Evolutionary conservation across 2,113 vertebrate species (phyloP).

Genomic region (Neoarius graeffei): DNA sequence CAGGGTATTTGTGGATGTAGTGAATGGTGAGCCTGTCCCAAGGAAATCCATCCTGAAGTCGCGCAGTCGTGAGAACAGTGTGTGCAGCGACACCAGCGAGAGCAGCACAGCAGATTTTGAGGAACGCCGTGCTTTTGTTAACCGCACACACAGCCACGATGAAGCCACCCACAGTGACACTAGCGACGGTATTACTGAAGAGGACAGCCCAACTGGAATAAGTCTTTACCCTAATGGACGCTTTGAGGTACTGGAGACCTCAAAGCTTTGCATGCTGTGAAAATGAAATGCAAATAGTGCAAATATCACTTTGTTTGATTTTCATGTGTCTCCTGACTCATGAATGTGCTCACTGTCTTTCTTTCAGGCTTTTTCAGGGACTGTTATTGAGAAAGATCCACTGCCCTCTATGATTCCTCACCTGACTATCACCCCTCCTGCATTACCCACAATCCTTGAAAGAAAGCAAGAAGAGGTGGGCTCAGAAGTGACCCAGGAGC

Average conservation of each 20-base stretch:
- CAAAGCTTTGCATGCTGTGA: not conserved
- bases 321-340: not conserved
- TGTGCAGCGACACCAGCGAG: slow-evolving; percentile 90
- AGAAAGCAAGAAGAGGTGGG: slow-evolving; percentile 84
- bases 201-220: slow-evolving; percentile 69
- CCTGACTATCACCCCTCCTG: slow-evolving; percentile 79
- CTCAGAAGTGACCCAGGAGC: slow-evolving; percentile 73
- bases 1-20: slow-evolving; percentile 94
- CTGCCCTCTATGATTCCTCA: slow-evolving; percentile 75
- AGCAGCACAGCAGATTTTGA: slow-evolving; percentile 83
- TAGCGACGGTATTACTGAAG: slow-evolving; percentile 79
- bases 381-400: slow-evolving; percentile 92
- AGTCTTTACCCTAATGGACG: slow-evolving; percentile 64
- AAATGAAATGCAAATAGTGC: not conserved
- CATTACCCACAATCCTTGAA: slow-evolving; percentile 90
- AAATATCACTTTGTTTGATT: not conserved
- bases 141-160: slow-evolving; percentile 77
- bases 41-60: slow-evolving; percentile 97
- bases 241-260: slow-evolving; percentile 64
- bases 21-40: slow-evolving; percentile 85
- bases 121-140: slow-evolving; percentile 75
- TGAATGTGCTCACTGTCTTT: slow-evolving; percentile 14
- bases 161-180: slow-evolving; percentile 77
- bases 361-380: slow-evolving; percentile 92
- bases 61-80: slow-evolving; percentile 95